Base-by-base conservation (phyloP, 1,140 invertebrate genomes). In the Aphaenogaster floridana region DNA sequence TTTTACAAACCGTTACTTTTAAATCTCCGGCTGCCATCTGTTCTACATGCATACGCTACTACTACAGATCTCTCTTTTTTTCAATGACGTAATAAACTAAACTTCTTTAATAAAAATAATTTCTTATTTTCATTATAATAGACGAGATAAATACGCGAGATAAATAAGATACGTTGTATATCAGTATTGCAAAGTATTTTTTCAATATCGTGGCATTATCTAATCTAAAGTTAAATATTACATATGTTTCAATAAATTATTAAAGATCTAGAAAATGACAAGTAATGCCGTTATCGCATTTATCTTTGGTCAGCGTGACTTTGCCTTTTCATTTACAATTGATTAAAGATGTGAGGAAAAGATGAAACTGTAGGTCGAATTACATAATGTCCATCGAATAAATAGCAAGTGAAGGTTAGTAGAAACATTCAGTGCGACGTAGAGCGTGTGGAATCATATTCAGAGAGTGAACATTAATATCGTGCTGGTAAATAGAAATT, bases 211-310 rank as follows among this genome's bases (percentile, higher is more conserved):
- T 1, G 1, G 0, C 9, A 59, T 74, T 59, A 76, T 76, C 39
- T 59, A 45, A 76, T 59, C 72, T 76, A 8, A 11, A 72, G 1
- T 36, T 59, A 76, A 8, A 59, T 15, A 54, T 52, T 74, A 21
- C 2, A 42, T 28, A 1, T 15, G 17, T 42, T 5, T 39, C 11
- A 54, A 3, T 15, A 59, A 42, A 28, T 59, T 13, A 11, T 39
- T 57, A 8, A 13, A 21, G 6, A 39, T 34, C 2, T 72, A 66
- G 1, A 52, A 36, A 74, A 39, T n/a, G 9, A 21, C 4, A 76
- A n/a, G 17, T 76, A 42, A 48, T 59, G 9, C 4, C 3, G 2
- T 48, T 64, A 45, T 78, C 28, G 8, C 1, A 28, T 0, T 39
- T 39, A 3, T 5, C 28, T 63, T 3, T 68, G 4, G 11, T 5